Evolutionary conservation across 2,797 vertebrate genomes (phyloP).

Genomic region (Enteromius trimaculatus): DNA sequence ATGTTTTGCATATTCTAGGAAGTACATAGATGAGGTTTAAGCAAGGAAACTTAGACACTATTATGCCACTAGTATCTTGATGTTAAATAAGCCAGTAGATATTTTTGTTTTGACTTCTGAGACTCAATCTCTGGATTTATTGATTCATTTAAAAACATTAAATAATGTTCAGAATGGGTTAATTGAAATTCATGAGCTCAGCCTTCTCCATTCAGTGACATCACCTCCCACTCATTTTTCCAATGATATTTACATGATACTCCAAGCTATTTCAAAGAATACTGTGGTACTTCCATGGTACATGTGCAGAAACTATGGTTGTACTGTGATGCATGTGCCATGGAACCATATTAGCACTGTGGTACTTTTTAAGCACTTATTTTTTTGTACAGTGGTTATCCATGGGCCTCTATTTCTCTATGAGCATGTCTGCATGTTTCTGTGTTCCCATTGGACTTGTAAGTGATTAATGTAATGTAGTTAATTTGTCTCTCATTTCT

Average conservation of each 20-base stretch:
- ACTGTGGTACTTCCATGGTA: background rate
- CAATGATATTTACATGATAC: background rate
- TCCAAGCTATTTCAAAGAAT: background rate
- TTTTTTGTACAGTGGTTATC: constrained; percentile 15
- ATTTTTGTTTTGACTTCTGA: background rate
- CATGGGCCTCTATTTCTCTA: constrained; percentile 22
- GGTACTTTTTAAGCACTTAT: constrained; percentile 1
- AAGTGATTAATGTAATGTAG: constrained; percentile 71
- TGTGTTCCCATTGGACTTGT: constrained; percentile 67
- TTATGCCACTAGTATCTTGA: background rate
- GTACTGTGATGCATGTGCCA: background rate
- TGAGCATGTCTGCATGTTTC: constrained; percentile 24
- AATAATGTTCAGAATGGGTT: background rate
- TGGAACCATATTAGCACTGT: background rate
- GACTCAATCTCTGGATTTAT: background rate
- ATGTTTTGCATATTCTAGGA: background rate
- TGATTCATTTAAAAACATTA: background rate
- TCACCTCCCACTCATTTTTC: background rate
- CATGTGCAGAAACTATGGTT: background rate
- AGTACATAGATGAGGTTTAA: background rate
- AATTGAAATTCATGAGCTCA: background rate
- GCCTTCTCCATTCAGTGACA: background rate
- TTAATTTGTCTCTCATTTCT: constrained; percentile 73
- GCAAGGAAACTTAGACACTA: background rate
- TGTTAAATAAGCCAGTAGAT: background rate